Base-by-base conservation (phyloP, 1,140 invertebrate genomes). In the Polyergus mexicanus region DNA sequence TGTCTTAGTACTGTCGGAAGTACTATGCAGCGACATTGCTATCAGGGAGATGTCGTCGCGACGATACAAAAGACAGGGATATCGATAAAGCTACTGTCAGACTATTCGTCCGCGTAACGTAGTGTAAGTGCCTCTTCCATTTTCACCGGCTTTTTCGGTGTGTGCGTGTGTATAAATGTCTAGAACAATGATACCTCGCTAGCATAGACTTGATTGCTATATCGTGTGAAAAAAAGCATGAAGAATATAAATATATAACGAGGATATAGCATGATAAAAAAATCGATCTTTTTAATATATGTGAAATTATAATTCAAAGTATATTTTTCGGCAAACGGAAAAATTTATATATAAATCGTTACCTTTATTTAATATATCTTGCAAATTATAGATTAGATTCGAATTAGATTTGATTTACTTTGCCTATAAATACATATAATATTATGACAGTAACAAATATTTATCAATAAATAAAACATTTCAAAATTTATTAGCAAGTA, bases 21-120 rank as follows among this genome's bases (percentile, higher is more conserved):
- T 44, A 60, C 35, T 22, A 13, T 38, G 32, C 54, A 35, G 19
- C 51, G 78, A 80, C 69, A 80, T 80, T 32, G 76, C 32, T 80
- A 69, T 80, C 76, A 44, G 28, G 41, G 32, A 78, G 76, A 78
- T 68, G 44, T 54, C 76, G 28, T 78, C 51, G 51, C 72, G 78
- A 72, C 66, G 51, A 35, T 44, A 81, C 69, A 81, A 81, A 81
- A 81, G 66, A 81, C 78, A 72, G 78, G 78, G 66, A 81, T 81
- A 81, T 81, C 78, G 78, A 81, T 81, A 81, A 81, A 66, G 65
- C 47, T 28, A 66, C 77, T 81, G 66, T 72, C 78, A 35, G 19
- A 68, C 78, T 81, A 72, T 51, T 80, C 51, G 47, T 60, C 3
- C 25, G 35, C 44, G 35, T 72, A 81, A 72, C 51, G 25, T 65